Evolutionary conservation across 2,797 vertebrate species (phyloP), one percentile per base, ranked within the genome.

Genomic region (Erethizon dorsatum): DNA sequence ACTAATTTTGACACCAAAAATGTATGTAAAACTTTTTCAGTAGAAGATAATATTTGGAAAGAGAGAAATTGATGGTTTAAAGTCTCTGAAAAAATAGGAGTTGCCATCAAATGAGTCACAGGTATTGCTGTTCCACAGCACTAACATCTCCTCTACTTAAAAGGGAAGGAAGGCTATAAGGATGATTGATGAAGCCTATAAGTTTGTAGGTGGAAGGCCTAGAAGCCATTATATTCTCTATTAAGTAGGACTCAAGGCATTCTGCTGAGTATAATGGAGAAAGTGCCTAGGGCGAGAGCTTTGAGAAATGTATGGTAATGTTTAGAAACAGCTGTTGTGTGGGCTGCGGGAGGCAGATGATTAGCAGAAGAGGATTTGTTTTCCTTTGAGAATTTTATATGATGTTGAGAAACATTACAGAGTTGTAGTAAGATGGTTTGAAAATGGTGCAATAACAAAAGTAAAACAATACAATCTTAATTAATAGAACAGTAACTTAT

Each of bases 211-310:
- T 69, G 54, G 88, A 95, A 94, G 28, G 9, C 47, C 41, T 73
- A 13, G 82, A 95, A 91, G 56, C 83, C 94, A 95, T 97, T 97
- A 96, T 24, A 20, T 84, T 97, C 94, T 96, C 56, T 89, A 56
- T 95, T 95, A 98, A 92, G 59, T 28, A 50, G 78, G 18, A 94
- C 41, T 94, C 50, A 89, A 93, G 75, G 73, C 91, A 86, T 85
- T 92, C 83, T 86, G 90, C 82, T 92, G 61, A 83, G 26, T 83
- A 28, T 86, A 45, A 91, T 88, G 61, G 83, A 24, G 31, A 79
- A 90, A 12, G 10, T 73, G 28, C 7, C 45, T 52, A 57, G 41
- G 41, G 17, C 56, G 63, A 91, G n/a, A 31, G 33, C 18, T 85
- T 82, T 77, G 50, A 95, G 63, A 26, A 87, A 93, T 71, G 37